Evolutionary conservation across 2,797 vertebrate species (phyloP).

Genomic region (Sitta carolinensis): DNA sequence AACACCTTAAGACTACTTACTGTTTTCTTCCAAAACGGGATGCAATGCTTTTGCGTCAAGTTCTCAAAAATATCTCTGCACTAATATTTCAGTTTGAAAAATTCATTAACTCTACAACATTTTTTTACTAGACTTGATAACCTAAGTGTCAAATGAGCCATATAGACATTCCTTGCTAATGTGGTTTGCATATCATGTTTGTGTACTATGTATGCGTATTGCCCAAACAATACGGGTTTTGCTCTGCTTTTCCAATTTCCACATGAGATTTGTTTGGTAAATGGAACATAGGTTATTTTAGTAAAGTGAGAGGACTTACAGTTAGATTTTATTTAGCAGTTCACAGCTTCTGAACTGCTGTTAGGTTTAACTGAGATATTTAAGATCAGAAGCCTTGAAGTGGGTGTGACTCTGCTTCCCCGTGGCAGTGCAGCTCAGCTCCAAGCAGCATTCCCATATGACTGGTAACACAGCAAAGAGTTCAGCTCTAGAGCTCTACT

Average conservation of each 20-base stretch:
- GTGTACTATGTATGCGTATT: background rate
- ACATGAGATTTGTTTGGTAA: background rate
- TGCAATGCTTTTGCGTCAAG: background rate
- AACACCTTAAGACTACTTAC: background rate
- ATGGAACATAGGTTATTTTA: background rate
- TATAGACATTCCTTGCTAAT: background rate
- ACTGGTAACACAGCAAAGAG: background rate
- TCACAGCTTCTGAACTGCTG: background rate
- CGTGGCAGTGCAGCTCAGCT: background rate
- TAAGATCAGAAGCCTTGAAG: background rate
- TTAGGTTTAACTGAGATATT: background rate
- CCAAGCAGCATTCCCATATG: background rate
- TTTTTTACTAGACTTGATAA: background rate
- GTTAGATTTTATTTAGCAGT: background rate
- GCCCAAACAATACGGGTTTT: background rate
- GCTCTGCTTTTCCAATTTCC: background rate
- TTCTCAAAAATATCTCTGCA: background rate
- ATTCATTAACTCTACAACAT: background rate
- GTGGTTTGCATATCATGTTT: background rate
- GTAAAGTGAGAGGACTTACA: background rate
- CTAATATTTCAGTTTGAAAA: background rate
- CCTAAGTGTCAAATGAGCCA: background rate
- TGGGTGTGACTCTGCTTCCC: background rate
- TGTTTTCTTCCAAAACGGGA: background rate
- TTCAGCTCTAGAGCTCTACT: background rate